These are phyloP conservation scores for Hyalella azteca DNA, from an alignment of 2,888 invertebrate species.

Conservation along the genomic window DNA sequence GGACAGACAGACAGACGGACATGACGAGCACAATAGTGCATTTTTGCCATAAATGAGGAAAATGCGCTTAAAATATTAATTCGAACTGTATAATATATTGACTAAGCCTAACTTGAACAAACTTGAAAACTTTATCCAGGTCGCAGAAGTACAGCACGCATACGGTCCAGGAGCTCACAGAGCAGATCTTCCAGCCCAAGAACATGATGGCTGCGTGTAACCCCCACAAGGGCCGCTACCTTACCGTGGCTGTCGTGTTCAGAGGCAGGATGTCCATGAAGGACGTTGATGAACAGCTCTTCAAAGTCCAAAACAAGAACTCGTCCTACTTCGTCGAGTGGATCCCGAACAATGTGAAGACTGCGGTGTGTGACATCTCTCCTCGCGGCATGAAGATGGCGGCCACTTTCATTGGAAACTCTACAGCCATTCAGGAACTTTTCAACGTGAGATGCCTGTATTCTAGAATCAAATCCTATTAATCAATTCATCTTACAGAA, in stretches of 20 bases:
- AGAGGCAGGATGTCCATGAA: slow-evolving; percentile 70
- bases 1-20: too few relatives aligned
- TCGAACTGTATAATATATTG: too few relatives aligned
- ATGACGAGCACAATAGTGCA: too few relatives aligned
- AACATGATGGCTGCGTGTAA: slow-evolving; percentile 73
- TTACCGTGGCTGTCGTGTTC: slow-evolving; percentile 71
- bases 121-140: slow-evolving; percentile 61
- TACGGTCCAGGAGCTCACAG: slow-evolving; percentile 77
- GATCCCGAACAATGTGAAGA: slow-evolving; percentile 96
- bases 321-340: slow-evolving; percentile 85
- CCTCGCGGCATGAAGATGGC: slow-evolving; percentile 92
- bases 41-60: too few relatives aligned
- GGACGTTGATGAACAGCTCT: slow-evolving; percentile 79
- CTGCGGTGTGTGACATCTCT: slow-evolving; percentile 93
- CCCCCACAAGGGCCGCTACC: slow-evolving; percentile 68
- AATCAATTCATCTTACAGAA: too few relatives aligned
- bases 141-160: slow-evolving; percentile 70
- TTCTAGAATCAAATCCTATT: too few relatives aligned
- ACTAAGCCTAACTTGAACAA: too few relatives aligned
- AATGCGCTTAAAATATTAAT: too few relatives aligned
- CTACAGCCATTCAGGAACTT: slow-evolving; percentile 89
- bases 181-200: slow-evolving; percentile 71
- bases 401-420: slow-evolving; percentile 91
- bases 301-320: slow-evolving; percentile 79
- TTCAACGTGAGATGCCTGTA: slow-evolving; percentile 81